Base-by-base conservation (phyloP, 1,140 invertebrate genomes). In the Drosophila paulistorum region DNA sequence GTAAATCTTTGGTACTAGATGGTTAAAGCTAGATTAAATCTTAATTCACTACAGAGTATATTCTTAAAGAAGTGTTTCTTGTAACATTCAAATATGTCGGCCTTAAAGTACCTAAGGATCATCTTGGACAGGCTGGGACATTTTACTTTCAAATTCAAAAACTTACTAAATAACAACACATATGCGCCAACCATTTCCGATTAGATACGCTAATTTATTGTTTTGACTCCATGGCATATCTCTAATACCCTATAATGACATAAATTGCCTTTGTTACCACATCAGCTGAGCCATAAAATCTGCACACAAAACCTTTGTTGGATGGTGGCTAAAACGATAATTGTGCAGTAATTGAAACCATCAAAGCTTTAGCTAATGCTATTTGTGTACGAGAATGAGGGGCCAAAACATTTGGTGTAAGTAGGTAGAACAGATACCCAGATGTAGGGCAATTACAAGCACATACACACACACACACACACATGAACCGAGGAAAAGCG, bases 261-360 rank as follows among this genome's bases (percentile, higher is more conserved):
- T 76, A 76, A 77, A 77, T 65, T 77, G 63, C 58, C 74, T 63
- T 76, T 74, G 65, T 76, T 77, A 68, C 72, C 55, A 65, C 55
- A 77, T 58, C 74, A 77, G 67, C 68, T 77, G 74, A 77, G 74
- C 74, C 69, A 79, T 71, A 82, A 86, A 82, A 87, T 81, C 82
- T 72, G 51, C 48, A 78, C 65, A 86, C 78, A 85, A 67, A 71
- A 69, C 70, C 71, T 64, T 67, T 60, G 60, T 59, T 59, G 57
- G 57, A 59, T 59, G 14, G 57, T 37, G 57, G 57, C 11, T 59
- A 37, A 59, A 33, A 37, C 58, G 77, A 59, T 64, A 71, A 86
- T 79, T 72, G 83, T 63, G 68, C 83, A 77, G 83, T 87, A 86
- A 86, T 86, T 86, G 77, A 86, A 89, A 89, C 83, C 83, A 74